Evolutionary conservation across 2,888 invertebrate species (phyloP).

Genomic region (Dichetophora obliterata): DNA sequence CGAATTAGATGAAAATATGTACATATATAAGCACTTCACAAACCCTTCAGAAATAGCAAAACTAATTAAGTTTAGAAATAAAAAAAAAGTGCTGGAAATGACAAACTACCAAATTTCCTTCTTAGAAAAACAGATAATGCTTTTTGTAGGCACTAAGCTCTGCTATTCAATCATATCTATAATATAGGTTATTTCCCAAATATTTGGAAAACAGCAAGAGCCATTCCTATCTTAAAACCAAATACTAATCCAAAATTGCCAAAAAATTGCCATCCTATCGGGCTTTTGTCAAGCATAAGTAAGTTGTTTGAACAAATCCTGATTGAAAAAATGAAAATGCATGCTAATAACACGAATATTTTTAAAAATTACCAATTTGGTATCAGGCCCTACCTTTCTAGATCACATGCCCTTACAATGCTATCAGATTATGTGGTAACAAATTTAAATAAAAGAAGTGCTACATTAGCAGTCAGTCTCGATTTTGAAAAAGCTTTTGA

Average conservation of each 20-base stretch:
- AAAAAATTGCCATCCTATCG: not conserved
- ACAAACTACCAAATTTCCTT: not conserved
- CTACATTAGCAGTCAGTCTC: not conserved
- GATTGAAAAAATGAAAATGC: not conserved
- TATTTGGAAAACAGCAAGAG: not conserved
- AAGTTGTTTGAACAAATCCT: not conserved
- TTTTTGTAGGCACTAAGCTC: not conserved
- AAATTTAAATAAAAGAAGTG: not conserved
- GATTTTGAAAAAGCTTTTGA: constrained; percentile 15
- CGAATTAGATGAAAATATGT: not conserved
- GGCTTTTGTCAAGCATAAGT: not conserved
- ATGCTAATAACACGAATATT: not conserved
- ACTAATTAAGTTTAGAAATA: not conserved
- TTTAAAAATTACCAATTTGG: constrained; percentile 1
- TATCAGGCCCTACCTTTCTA: not conserved
- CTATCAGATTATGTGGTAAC: not conserved
- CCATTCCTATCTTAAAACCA: not conserved
- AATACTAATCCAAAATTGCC: not conserved
- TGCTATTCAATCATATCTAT: constrained; percentile 1
- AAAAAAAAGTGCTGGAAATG: not conserved
- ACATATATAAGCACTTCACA: not conserved
- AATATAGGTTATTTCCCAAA: constrained; percentile 11
- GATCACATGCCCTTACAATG: not conserved
- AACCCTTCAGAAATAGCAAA: not conserved
- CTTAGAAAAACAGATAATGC: not conserved